Base-by-base conservation (phyloP, 2,113 vertebrate species). In the Eublepharis macularius region DNA sequence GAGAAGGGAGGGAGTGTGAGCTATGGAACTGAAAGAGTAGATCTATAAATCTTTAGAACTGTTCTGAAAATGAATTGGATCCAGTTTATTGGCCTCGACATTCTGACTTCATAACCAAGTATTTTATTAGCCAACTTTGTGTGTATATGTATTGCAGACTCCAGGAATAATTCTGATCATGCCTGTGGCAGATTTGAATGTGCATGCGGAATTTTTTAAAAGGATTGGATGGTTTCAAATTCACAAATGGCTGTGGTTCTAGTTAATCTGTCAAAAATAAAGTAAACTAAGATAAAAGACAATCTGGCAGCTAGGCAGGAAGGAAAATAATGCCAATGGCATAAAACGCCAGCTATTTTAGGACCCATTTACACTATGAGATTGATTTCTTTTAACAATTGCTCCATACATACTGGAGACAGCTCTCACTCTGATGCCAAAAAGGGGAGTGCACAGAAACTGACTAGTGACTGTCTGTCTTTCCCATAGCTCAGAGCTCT, bases 281-380 rank as follows among this genome's bases (percentile, higher is more conserved):
- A 81, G 36, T 47, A 72, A 84, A 70, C 65, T 43, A 78, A 70
- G 80, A 86, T 84, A 91, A 72, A 87, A 83, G 91, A 79, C n/a
- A 92, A 54, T 89, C 88, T 92, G 89, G 34, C 87, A 93, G 60
- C n/a, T 76, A 86, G 36, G 70, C 29, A 81, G 0, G 39, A 83
- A 89, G 85, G 90, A 89, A 93, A 81, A 80, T 82, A 93, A 92
- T 74, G 87, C 84, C 89, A 93, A 90, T 57, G 80, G 90, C 87
- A 83, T 83, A 87, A 92, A 90, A 88, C 83, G 83, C 90, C 89
- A 89, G 75, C 81, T 93, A 92, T 93, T 95, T 95, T 93, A 90
- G 86, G 90, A 87, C 66, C 75, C 81, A 82, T 91, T 94, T 91
- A 70, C 86, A 74, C 87, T 80, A n/a, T 82, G 89, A 91, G 94